A percentile compares a stretch with the other conserved stretches of the same genome.
These are phyloP conservation scores for Psittacula cyanocephala DNA, from an alignment of 2,113 vertebrate species.

Conservation along the genomic window DNA sequence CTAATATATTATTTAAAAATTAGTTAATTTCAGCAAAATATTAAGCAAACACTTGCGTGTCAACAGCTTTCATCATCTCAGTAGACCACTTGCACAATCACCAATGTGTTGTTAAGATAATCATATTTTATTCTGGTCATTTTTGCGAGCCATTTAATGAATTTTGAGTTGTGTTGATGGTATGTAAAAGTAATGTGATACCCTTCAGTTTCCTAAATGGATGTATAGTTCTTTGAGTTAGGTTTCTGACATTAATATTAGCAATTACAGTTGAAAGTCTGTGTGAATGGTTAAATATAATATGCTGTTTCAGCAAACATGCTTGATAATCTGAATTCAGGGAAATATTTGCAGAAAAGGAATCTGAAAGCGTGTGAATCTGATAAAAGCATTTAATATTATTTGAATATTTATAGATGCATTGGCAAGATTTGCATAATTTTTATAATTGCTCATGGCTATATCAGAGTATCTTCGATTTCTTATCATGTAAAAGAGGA, in stretches of 20 bases:
- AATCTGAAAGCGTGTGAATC: neutral
- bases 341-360: neutral
- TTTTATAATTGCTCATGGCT: neutral
- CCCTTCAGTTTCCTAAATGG: neutral
- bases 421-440: neutral
- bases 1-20: neutral
- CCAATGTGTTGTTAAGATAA: neutral
- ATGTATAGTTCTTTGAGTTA: neutral
- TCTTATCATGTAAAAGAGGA: neutral
- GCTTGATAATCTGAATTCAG: neutral
- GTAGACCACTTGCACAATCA: neutral
- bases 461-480: neutral
- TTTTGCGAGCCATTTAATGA: neutral
- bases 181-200: neutral
- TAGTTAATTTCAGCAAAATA: neutral
- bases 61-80: neutral
- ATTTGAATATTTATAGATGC: constrained; percentile 1
- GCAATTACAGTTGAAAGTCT: neutral
- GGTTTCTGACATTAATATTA: neutral
- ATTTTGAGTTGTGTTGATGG: neutral
- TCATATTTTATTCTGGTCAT: neutral
- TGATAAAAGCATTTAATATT: neutral
- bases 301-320: neutral
- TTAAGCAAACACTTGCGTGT: neutral
- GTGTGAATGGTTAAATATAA: neutral